Evolutionary conservation across 2,113 vertebrate species (phyloP), one percentile per base, ranked within the genome.

Genomic region (Tursiops truncatus): DNA sequence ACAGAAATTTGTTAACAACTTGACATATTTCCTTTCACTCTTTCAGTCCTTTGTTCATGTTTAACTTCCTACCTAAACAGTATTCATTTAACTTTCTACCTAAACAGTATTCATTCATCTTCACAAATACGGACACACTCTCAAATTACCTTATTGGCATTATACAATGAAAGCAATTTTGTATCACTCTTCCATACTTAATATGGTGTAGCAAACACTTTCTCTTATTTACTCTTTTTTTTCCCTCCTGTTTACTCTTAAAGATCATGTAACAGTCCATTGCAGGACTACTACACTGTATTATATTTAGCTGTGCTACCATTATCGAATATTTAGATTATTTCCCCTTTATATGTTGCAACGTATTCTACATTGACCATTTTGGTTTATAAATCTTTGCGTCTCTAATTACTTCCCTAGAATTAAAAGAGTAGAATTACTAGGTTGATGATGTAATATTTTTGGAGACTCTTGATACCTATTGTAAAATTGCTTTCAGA

Each of bases 111-210:
- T 94, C 33, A 63, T 73, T 73, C 3, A 65, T 65, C 21, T 74
- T 13, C 1, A 76, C 56, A 86, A 28, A 38, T 18, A 82, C 11
- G 95, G 18, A 73, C 23, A 84, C 8, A 47, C 1, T 68, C 21
- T 50, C 23, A 87, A 63, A 44, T 50, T 60, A 60, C 14, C 31
- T 62, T 63, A 53, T 44, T 83, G 73, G 44, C 28, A 62, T 91
- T 71, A 31, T 63, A 83, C 26, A 47, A 12, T 60, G 73, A 94
- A 94, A 92, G 31, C n/a, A 83, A 92, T 89, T 89, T 67, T 92
- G 25, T 65, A 28, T 85, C 33, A 31, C 13, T 94, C 31, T 86
- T 77, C 50, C 25, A 33, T 85, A 62, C 26, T 79, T 91, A 87
- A n/a, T 58, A 70, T 31, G 4, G 68, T 74, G 44, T 47, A 38